These are phyloP conservation scores for Conopomorpha cramerella DNA, from an alignment of 1,140 invertebrate genomes.

Conservation along the genomic window DNA sequence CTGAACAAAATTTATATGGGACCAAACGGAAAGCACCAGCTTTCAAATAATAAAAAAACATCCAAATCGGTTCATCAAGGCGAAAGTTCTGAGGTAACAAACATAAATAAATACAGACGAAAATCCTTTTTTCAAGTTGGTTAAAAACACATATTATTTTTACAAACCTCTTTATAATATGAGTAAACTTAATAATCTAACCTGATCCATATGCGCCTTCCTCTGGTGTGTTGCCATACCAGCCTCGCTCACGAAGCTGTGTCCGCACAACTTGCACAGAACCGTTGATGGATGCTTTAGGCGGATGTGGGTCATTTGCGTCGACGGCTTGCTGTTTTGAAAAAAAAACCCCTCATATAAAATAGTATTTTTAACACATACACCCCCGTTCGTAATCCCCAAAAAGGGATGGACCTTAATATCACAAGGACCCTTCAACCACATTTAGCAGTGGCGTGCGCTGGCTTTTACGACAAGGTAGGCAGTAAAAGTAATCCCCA, in stretches of 20 bases:
- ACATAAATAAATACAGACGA: neutral
- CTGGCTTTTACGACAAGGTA: too few relatives aligned
- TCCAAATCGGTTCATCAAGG: neutral
- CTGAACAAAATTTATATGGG: neutral
- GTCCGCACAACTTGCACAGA: constrained; percentile 40
- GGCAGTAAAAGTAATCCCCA: too few relatives aligned
- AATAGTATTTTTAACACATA: too few relatives aligned
- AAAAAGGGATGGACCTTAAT: too few relatives aligned
- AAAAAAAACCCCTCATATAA: too few relatives aligned
- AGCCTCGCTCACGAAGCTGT: constrained; percentile 40
- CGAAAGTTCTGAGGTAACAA: neutral
- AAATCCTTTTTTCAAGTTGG: neutral
- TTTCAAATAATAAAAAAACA: neutral
- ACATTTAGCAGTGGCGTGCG: too few relatives aligned
- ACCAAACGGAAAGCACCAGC: neutral
- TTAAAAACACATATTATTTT: neutral
- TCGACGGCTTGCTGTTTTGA: constrained; percentile 38
- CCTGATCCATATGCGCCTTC: constrained; percentile 30
- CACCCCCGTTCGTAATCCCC: too few relatives aligned
- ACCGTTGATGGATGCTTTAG: constrained; percentile 40
- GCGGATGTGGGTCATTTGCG: constrained; percentile 37
- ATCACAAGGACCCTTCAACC: too few relatives aligned
- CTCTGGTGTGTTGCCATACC: constrained; percentile 40
- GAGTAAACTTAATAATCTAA: constrained; percentile 4
- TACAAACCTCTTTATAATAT: neutral